Base-by-base conservation (phyloP, 2,113 vertebrate species). In the Eptesicus fuscus region DNA sequence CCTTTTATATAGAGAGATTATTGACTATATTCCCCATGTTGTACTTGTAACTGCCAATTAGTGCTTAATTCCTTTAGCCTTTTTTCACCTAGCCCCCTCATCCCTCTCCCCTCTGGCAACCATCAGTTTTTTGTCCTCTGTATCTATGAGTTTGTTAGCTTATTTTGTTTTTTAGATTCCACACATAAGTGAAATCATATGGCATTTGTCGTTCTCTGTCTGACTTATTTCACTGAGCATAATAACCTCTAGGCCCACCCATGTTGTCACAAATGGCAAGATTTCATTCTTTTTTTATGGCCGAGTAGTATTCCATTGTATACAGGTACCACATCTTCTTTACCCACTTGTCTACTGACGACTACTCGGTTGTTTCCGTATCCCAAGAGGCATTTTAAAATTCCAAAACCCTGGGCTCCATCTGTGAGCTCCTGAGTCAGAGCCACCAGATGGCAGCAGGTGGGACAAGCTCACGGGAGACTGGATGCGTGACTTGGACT, bases 371-470 rank as follows among this genome's bases (percentile, higher is more conserved):
- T 63, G 37, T 18, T 83, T 63, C 17, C 17, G 1, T 30, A 83
- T 44, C 59, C 59, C 2, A 9, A 42, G 76, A 65, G 30, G 76
- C 23, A 30, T 76, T 86, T 92, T 44, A 69, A 83, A 83, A 86
- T n/a, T 87, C 70, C 6, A 6, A 40, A 59, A 71, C 65, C 23
- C 76, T 70, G 80, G 71, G 35, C 9, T 20, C n/a, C 0, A 1
- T 37, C 7, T 20, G 69, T 13, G 28, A n/a, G 53, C n/a, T 61
- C 17, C 74, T 40, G 78, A 89, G 42, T 61, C 76, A 42, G 17
- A 63, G 17, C 44, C 40, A 13, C 53, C 3, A 4, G 0, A 1
- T 14, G 37, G 63, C 1, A 1, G 30, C 10, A n/a, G 17, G 3
- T 78, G 16, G 13, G 10, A 73, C 90, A 61, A 51, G 40, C 12